These are phyloP conservation scores for Plagiodera versicolora DNA, from an alignment of 2,888 invertebrate species.

Conservation along the genomic window DNA sequence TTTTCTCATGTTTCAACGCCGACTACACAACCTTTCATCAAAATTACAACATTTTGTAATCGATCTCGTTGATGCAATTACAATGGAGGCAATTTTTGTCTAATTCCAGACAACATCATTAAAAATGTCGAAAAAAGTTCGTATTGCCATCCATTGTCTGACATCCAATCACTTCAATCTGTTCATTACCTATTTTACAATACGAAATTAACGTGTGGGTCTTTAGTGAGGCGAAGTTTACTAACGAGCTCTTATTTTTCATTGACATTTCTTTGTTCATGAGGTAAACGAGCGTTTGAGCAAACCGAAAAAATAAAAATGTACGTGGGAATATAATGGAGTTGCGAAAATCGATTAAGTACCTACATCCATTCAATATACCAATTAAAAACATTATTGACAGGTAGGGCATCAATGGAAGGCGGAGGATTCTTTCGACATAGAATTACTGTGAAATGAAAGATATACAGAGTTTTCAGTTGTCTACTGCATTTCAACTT, in stretches of 20 bases:
- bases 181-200: constrained; percentile 7
- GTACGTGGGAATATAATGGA: constrained; percentile 1
- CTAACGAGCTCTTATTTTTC: not conserved
- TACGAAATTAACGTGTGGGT: constrained; percentile 4
- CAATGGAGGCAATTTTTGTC: not conserved
- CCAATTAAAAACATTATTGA: not conserved
- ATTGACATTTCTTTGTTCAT: constrained; percentile 5
- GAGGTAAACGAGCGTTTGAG: not conserved
- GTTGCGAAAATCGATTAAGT: not conserved
- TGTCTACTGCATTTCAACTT: too few relatives aligned
- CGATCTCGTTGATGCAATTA: not conserved
- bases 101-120: constrained; percentile 1
- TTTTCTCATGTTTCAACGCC: not conserved
- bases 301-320: not conserved
- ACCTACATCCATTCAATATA: not conserved
- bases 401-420: too few relatives aligned
- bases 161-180: not conserved
- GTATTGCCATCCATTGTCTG: constrained; percentile 8
- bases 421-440: too few relatives aligned
- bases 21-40: not conserved
- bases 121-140: constrained; percentile 5
- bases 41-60: not conserved
- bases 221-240: not conserved
- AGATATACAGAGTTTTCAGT: too few relatives aligned
- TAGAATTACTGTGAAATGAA: too few relatives aligned